These are phyloP conservation scores for Hozukius guyotensis DNA, from an alignment of 2,797 vertebrate genomes.

Conservation along the genomic window DNA sequence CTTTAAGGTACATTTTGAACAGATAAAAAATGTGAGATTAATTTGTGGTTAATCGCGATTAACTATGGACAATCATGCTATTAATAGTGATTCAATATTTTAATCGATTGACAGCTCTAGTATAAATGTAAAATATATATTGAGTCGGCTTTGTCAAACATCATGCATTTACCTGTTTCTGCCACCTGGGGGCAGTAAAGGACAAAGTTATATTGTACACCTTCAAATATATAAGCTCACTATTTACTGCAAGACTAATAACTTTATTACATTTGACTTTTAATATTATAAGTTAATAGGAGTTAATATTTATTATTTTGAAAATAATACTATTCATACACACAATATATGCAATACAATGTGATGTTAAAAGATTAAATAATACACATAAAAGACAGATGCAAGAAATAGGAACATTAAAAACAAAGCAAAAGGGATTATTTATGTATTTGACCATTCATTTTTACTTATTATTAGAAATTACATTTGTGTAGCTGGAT, in stretches of 20 bases:
- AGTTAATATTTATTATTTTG: background rate
- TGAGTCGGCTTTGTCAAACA: background rate
- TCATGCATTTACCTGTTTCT: background rate
- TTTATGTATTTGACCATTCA: background rate
- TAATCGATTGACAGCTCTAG: too few relatives aligned
- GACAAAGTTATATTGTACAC: background rate
- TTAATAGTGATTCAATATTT: too few relatives aligned
- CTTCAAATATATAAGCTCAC: background rate
- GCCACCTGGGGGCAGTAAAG: conserved; percentile 45
- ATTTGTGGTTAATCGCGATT: too few relatives aligned
- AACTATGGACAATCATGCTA: too few relatives aligned
- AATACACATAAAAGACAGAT: background rate
- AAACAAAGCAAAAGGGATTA: background rate
- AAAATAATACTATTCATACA: background rate
- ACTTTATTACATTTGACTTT: background rate
- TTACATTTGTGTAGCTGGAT: background rate
- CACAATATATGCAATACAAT: background rate
- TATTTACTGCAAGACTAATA: background rate
- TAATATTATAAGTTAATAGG: background rate
- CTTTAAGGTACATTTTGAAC: too few relatives aligned
- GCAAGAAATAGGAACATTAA: background rate
- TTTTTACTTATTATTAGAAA: background rate
- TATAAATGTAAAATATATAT: too few relatives aligned
- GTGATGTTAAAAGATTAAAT: background rate
- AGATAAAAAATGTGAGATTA: too few relatives aligned